Conservation (phyloP, 1,140 invertebrate genomes). For the Heliothis subflexa region DNA sequence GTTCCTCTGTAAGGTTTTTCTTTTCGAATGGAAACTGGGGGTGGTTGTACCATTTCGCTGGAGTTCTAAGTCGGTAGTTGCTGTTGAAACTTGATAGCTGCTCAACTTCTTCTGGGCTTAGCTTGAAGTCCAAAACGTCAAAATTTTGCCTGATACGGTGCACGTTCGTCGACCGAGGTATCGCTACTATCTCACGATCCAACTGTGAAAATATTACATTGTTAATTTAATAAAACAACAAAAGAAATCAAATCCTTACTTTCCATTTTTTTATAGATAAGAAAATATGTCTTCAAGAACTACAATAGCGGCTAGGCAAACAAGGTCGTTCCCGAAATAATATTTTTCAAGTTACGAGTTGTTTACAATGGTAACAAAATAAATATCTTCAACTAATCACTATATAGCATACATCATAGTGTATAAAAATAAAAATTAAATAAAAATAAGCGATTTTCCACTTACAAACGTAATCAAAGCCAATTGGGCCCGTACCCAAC, state of each 20-base stretch:
- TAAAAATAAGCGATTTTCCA: constrained; percentile 45
- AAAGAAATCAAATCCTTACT: neutral
- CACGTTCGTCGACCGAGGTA: constrained; percentile 75
- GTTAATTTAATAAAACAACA: neutral
- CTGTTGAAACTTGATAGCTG: constrained; percentile 71
- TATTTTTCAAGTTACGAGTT: no score
- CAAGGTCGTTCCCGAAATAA: no score
- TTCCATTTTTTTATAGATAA: neutral
- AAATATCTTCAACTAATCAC: no score
- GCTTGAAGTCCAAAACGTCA: constrained; percentile 71
- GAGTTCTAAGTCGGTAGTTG: constrained; percentile 74
- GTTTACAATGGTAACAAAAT: no score
- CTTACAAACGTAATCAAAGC: constrained; percentile 42
- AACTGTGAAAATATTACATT: constrained; percentile 62
- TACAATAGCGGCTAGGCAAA: no score
- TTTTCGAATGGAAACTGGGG: constrained; percentile 77
- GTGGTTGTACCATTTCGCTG: constrained; percentile 76
- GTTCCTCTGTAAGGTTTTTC: constrained; percentile 65
- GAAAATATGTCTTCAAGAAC: no score
- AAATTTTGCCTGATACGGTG: constrained; percentile 73
- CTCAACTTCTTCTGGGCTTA: constrained; percentile 67
- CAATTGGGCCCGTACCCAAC: constrained; percentile 35
- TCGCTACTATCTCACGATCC: constrained; percentile 69
- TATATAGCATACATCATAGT: neutral
- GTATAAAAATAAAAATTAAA: no score